Percentiles rank a stretch among this genome's conserved stretches.
Conservation (phyloP, 2,113 vertebrate species). For the Gavia stellata region DNA sequence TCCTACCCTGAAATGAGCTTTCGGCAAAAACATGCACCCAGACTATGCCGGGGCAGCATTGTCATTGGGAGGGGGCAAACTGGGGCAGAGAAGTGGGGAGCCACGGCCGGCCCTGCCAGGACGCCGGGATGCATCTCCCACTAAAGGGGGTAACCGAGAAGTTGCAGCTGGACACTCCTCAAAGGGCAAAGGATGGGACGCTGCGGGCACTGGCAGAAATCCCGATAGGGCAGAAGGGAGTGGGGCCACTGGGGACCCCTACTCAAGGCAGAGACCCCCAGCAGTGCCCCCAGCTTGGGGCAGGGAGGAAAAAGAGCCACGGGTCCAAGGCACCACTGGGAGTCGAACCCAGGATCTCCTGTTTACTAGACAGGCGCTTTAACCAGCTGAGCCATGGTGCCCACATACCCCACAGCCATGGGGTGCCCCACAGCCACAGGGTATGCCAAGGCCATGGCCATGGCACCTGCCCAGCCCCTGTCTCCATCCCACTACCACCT, state of each 20-base stretch:
- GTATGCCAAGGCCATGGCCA: not conserved
- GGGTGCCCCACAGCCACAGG: not conserved
- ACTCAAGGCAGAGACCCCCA: too few relatives aligned
- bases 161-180: not conserved
- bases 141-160: rapidly evolving
- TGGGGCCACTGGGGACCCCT: too few relatives aligned
- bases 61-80: not conserved
- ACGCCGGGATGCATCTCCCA: rapidly evolving
- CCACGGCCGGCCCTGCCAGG: rapidly evolving
- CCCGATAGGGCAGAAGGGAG: not conserved
- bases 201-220: not conserved
- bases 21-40: not conserved
- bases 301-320: not conserved
- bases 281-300: not conserved
- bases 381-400: slow-evolving; percentile 82
- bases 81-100: rapidly evolving
- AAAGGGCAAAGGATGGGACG: not conserved
- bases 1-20: not conserved
- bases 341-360: slow-evolving; percentile 88
- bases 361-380: slow-evolving; percentile 88
- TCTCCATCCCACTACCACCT: rapidly evolving
- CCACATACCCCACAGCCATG: rapidly evolving
- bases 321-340: slow-evolving; percentile 82
- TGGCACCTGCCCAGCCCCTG: too few relatives aligned
- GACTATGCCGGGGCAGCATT: rapidly evolving